phyloP scores from a whole-genome alignment of 2,797 vertebrate species.

The Sebastes steindachneri region DNA sequence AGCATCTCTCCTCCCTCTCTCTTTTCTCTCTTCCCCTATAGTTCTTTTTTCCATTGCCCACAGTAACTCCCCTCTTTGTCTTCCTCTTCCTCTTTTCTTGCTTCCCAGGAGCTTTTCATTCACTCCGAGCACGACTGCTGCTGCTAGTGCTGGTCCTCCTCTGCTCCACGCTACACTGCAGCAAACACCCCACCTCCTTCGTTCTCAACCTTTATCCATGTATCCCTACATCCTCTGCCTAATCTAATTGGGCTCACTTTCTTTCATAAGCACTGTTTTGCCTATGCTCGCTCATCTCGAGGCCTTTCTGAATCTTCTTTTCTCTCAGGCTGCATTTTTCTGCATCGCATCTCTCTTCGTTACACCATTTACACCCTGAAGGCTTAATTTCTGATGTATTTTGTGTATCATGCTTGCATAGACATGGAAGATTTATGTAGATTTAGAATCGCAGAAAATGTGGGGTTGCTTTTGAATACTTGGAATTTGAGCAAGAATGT shows the following conservation, averaged over 20 bases:
- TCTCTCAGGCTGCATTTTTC: slow-evolving; percentile 7
- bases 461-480: slow-evolving; percentile 13
- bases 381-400: slow-evolving; percentile 13
- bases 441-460: background rate
- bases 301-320: background rate
- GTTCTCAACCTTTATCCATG: slow-evolving; percentile 9
- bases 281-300: background rate
- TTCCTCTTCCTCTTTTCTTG: slow-evolving; percentile 1
- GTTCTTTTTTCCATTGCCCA: background rate
- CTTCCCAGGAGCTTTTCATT: slow-evolving; percentile 24
- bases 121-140: slow-evolving; percentile 6
- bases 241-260: slow-evolving; percentile 15
- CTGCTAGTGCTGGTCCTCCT: slow-evolving; percentile 11
- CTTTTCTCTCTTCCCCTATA: background rate
- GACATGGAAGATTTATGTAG: slow-evolving; percentile 17
- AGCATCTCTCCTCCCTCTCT: background rate
- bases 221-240: background rate
- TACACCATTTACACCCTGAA: slow-evolving; percentile 1
- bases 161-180: background rate
- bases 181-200: background rate
- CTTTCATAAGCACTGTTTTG: slow-evolving; percentile 1
- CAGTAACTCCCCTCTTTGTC: slow-evolving; percentile 7
- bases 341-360: background rate
- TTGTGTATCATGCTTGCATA: background rate
- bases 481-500: background rate